Percentiles rank a stretch among this genome's conserved stretches.
These are phyloP conservation scores for Pomacea canaliculata DNA, from an alignment of 2,888 invertebrate genomes.

Conservation along the genomic window DNA sequence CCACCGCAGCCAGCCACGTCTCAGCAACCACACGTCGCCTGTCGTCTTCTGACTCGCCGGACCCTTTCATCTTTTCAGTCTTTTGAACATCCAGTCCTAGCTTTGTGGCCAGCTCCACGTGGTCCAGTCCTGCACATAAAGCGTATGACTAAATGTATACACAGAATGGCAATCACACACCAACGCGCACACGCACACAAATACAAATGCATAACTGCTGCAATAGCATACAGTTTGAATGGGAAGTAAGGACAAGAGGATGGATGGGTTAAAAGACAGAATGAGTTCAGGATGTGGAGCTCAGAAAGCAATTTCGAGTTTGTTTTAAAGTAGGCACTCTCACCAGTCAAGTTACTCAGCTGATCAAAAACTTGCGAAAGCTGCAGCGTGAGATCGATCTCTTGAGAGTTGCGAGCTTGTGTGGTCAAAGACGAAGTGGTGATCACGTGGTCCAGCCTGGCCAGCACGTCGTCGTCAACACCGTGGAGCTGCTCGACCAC, in stretches of 20 bases:
- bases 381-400: not conserved
- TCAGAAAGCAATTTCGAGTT: too few relatives aligned
- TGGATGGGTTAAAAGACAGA: too few relatives aligned
- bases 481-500: not conserved
- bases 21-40: not conserved
- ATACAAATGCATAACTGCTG: too few relatives aligned
- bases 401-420: too few relatives aligned
- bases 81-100: slow-evolving; percentile 1
- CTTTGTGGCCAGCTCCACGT: slow-evolving; percentile 4
- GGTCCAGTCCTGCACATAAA: slow-evolving; percentile 6
- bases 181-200: too few relatives aligned
- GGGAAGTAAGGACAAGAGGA: too few relatives aligned
- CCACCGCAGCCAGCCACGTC: not conserved
- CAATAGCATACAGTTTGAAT: too few relatives aligned
- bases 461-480: not conserved
- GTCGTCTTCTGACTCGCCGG: not conserved
- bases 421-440: not conserved
- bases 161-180: too few relatives aligned
- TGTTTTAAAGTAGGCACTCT: not conserved
- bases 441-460: not conserved
- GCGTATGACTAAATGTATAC: too few relatives aligned
- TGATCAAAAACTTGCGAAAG: not conserved
- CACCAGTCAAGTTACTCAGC: slow-evolving; percentile 8
- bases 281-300: too few relatives aligned
- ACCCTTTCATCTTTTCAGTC: not conserved